Evolutionary conservation across 2,113 vertebrate species (phyloP), one percentile per base, ranked within the genome.

Genomic region (Etheostoma cragini): DNA sequence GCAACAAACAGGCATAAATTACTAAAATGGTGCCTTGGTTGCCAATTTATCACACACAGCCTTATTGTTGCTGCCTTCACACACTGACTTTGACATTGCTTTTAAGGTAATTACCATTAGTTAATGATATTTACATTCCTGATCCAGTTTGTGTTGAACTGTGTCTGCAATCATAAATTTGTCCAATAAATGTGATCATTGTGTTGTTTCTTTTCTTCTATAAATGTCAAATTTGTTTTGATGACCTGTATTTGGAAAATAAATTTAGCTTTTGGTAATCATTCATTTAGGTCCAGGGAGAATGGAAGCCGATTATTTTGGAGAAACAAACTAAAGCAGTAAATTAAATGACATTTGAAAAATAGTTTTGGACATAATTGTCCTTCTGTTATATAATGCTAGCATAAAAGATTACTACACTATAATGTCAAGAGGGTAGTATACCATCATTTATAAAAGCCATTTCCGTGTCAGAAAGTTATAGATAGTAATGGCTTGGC

Each of bases 131-230:
- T 90, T 87, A 72, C 57, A 67, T 89, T 88, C 52, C 42, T 72
- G 72, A 75, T 67, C n/a, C n/a, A 1, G 63, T 80, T 86, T 75
- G 42, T 77, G 71, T 58, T 89, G 24, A 80, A 77, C 61, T 65
- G 58, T 77, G 76, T 71, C 64, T 81, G 46, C 14, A 69, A 54
- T 64, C 21, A 1, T 49, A 35, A n/a, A 72, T 62, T 57, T 92
- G 72, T 87, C 81, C 67, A 94, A 93, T 94, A 94, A 93, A 94
- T 61, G 15, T 33, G 33, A 66, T 76, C 74, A 87, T 78, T 88
- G 81, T 80, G 78, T 87, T 78, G 88, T 93, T 89, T 92, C 87
- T 77, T 87, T 84, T 88, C 57, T 81, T 88, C 80, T 81, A 73
- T 69, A 50, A 47, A 13, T 26, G 35, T 72, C 12, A 73, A 72